Conservation (phyloP, 2,797 vertebrate genomes). For the Argya squamiceps region DNA sequence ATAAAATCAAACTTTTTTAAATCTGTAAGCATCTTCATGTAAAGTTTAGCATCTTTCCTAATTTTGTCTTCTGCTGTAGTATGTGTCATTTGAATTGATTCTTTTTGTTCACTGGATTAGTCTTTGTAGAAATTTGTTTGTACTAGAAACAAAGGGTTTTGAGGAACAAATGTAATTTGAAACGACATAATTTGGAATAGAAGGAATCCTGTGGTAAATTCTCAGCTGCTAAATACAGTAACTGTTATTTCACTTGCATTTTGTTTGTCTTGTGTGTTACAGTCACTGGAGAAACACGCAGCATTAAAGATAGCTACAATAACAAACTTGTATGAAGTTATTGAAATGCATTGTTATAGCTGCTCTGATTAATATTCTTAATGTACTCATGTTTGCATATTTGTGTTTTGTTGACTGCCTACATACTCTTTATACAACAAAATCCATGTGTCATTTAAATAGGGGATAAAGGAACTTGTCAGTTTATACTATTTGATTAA, state of each 20-base stretch:
- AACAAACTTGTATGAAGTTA: background rate
- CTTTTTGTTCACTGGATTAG: background rate
- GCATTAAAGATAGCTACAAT: background rate
- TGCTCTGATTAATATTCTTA: background rate
- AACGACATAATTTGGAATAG: background rate
- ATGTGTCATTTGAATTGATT: background rate
- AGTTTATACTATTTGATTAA: background rate
- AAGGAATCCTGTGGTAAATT: background rate
- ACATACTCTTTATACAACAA: background rate
- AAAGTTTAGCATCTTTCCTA: background rate
- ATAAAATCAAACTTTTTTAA: background rate
- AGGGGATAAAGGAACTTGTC: background rate
- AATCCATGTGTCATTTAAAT: conserved; percentile 2
- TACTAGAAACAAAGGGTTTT: background rate
- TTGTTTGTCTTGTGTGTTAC: background rate
- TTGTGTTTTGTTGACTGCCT: background rate
- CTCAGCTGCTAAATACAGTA: background rate
- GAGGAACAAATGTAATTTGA: background rate
- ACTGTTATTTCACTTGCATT: background rate
- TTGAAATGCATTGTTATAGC: background rate
- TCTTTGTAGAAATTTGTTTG: background rate
- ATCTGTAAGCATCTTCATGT: background rate
- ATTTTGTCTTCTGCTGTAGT: background rate
- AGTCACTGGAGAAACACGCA: background rate
- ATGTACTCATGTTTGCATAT: background rate